Percentiles rank a stretch among this genome's conserved stretches.
Conservation (phyloP, 2,888 invertebrate species). For the Corbicula japonica region DNA sequence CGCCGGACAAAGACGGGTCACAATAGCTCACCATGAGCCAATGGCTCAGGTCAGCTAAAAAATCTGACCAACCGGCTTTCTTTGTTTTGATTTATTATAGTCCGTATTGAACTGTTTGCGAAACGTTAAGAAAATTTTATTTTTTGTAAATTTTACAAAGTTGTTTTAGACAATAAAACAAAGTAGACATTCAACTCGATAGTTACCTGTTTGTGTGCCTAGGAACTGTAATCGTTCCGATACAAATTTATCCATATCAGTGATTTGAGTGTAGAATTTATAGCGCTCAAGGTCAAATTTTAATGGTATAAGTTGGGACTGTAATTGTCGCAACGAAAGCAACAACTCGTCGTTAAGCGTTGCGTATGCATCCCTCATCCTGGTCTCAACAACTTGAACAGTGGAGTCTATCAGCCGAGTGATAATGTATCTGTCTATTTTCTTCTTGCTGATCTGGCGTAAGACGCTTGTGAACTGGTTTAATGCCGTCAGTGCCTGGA, state of each 20-base stretch:
- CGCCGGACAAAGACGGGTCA: no score
- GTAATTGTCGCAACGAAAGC: neutral
- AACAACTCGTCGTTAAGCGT: neutral
- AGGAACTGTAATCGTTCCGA: neutral
- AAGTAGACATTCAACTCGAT: no score
- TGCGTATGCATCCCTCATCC: neutral
- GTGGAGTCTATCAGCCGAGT: slow-evolving; percentile 2
- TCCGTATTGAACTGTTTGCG: no score
- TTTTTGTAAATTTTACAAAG: no score
- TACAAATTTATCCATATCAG: neutral
- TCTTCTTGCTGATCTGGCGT: neutral
- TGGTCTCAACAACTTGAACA: slow-evolving; percentile 5
- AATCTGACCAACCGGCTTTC: no score
- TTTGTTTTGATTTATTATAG: no score
- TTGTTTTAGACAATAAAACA: no score
- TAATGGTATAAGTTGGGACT: slow-evolving; percentile 6
- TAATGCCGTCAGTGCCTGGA: neutral
- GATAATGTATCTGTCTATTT: neutral
- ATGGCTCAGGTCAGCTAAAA: no score
- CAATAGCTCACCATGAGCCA: no score
- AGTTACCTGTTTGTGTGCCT: no score
- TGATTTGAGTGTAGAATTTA: neutral
- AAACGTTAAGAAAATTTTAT: no score
- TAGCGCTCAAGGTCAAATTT: slow-evolving; percentile 7
- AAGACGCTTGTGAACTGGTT: neutral